These are phyloP conservation scores for Pygocentrus nattereri DNA, from an alignment of 2,797 vertebrate genomes.

Conservation along the genomic window DNA sequence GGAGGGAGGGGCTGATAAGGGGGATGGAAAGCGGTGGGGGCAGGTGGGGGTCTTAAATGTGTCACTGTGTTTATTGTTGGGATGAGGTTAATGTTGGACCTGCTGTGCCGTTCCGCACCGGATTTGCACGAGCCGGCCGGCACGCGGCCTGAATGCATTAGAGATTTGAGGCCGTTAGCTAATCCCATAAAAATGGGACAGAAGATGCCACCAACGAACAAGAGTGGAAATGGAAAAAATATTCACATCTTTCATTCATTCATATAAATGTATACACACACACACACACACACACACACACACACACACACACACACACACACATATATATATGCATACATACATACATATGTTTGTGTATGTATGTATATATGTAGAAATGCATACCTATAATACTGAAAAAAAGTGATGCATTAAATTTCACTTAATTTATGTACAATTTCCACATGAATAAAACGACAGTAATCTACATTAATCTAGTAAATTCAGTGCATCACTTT, in stretches of 20 bases:
- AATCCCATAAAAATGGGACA: slow-evolving; percentile 58
- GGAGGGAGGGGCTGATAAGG: background rate
- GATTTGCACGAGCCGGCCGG: slow-evolving; percentile 50
- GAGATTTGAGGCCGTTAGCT: slow-evolving; percentile 62
- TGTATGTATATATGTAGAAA: background rate
- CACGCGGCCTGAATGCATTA: slow-evolving; percentile 39
- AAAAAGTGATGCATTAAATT: too few relatives aligned
- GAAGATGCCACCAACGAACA: background rate
- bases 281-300: too few relatives aligned
- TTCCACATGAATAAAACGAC: too few relatives aligned
- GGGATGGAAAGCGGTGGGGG: background rate
- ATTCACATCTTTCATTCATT: too few relatives aligned
- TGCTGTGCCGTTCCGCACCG: slow-evolving; percentile 59
- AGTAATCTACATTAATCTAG: too few relatives aligned
- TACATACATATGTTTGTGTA: background rate
- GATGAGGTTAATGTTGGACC: slow-evolving; percentile 51
- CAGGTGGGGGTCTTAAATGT: background rate
- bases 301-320: too few relatives aligned
- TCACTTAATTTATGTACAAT: too few relatives aligned
- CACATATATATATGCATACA: background rate
- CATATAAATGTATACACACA: background rate
- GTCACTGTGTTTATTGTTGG: background rate
- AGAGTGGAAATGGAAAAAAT: too few relatives aligned
- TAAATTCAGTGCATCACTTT: too few relatives aligned
- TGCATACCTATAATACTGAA: background rate